Percentiles rank a stretch among this genome's conserved stretches.
Conservation (phyloP, 2,888 invertebrate species). For the Pandemis cinnamomeana region DNA sequence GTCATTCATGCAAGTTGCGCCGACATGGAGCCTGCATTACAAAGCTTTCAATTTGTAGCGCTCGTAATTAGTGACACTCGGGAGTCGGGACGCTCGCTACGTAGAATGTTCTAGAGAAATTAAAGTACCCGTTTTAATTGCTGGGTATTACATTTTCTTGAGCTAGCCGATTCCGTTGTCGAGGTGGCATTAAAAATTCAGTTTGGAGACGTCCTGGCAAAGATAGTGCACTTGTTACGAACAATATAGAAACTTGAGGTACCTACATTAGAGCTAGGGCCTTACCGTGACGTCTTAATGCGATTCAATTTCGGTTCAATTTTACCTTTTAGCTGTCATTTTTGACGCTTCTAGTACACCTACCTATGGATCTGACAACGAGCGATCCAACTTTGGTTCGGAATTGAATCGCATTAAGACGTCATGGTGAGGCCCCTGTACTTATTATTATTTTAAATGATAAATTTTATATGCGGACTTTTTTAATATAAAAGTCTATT, state of each 20-base stretch:
- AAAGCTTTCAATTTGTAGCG: slow-evolving; percentile 68
- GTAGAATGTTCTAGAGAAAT: slow-evolving; percentile 22
- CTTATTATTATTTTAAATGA: too few species aligned
- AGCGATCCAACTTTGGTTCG: too few species aligned
- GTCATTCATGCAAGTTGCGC: slow-evolving; percentile 43
- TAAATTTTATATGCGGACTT: too few species aligned
- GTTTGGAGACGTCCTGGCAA: slow-evolving; percentile 27
- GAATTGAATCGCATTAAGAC: too few species aligned
- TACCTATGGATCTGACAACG: too few species aligned
- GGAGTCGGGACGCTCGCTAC: slow-evolving; percentile 19
- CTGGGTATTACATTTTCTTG: slow-evolving; percentile 38
- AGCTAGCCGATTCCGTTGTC: slow-evolving; percentile 33
- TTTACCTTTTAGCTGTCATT: too few species aligned
- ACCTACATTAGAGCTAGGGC: neutral
- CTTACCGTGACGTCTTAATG: too few species aligned
- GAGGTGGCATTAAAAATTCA: slow-evolving; percentile 38
- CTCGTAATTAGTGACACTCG: slow-evolving; percentile 63
- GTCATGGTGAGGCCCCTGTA: too few species aligned
- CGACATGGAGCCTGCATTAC: slow-evolving; percentile 56
- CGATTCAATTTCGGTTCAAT: too few species aligned
- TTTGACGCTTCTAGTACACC: too few species aligned
- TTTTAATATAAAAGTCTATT: too few species aligned
- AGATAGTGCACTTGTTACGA: slow-evolving; percentile 25
- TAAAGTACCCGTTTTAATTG: slow-evolving; percentile 38
- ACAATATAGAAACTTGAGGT: slow-evolving; percentile 13